phyloP scores from a whole-genome alignment of 2,888 invertebrate species.

The Hirtodrosophila histrioides region DNA sequence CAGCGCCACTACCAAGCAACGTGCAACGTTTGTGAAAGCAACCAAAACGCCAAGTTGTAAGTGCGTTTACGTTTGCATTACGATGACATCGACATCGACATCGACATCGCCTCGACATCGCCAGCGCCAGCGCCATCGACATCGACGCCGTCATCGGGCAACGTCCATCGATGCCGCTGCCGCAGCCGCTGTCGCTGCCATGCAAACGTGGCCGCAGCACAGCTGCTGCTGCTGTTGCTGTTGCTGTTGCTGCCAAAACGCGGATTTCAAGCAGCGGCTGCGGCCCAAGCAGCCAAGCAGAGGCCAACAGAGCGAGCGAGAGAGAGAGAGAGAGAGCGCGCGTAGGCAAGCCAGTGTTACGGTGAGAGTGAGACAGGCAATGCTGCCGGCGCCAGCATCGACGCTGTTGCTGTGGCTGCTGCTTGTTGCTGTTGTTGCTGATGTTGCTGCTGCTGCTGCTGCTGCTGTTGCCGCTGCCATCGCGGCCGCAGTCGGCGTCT shows the following conservation, averaged over 20 bases:
- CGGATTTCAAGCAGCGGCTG: constrained; percentile 32
- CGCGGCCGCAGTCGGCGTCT: constrained; percentile 58
- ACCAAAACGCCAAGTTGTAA: constrained; percentile 59
- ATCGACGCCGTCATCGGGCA: constrained; percentile 24
- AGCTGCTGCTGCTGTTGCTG: not conserved
- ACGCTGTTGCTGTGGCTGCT: constrained; percentile 23
- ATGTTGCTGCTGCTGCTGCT: constrained; percentile 6
- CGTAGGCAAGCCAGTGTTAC: not conserved
- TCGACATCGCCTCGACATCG: constrained; percentile 26
- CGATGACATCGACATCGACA: constrained; percentile 54
- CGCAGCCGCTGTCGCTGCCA: constrained; percentile 20
- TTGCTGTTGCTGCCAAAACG: constrained; percentile 29
- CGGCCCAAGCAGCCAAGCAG: constrained; percentile 25
- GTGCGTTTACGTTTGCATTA: constrained; percentile 68
- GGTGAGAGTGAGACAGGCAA: constrained; percentile 26
- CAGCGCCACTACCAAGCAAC: constrained; percentile 38
- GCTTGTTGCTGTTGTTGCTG: too few relatives aligned
- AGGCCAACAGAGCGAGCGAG: constrained; percentile 22
- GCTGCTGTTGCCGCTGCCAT: constrained; percentile 28
- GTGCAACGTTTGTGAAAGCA: constrained; percentile 76
- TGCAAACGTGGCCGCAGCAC: constrained; percentile 49
- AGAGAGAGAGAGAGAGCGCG: constrained; percentile 2
- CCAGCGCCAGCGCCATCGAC: constrained; percentile 39
- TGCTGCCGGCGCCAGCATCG: constrained; percentile 39
- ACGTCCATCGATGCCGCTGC: constrained; percentile 35